A percentile compares a stretch with the other conserved stretches of the same genome.
phyloP scores from a whole-genome alignment of 2,113 vertebrate species.

The Notothenia coriiceps region DNA sequence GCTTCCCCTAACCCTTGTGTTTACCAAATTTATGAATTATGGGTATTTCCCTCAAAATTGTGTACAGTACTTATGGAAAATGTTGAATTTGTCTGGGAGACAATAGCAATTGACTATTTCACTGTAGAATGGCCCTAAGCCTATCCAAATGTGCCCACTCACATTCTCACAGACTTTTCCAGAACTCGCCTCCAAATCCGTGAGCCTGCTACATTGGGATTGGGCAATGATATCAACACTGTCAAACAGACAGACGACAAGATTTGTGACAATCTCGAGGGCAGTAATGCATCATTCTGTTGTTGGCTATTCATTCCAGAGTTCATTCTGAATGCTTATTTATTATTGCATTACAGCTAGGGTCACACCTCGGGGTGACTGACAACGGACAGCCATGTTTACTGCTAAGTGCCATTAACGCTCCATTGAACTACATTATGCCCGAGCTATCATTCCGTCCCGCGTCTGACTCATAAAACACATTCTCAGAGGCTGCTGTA shows the following conservation, averaged over 20 bases:
- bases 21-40: too few relatives aligned
- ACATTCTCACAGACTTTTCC: too few relatives aligned
- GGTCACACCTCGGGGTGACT: constrained; percentile 2
- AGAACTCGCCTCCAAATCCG: too few relatives aligned
- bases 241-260: background rate
- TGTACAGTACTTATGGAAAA: too few relatives aligned
- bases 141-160: too few relatives aligned
- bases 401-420: background rate
- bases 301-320: background rate
- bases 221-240: background rate
- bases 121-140: too few relatives aligned
- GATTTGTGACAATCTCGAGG: background rate
- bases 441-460: background rate
- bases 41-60: too few relatives aligned
- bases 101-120: too few relatives aligned
- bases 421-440: background rate
- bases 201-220: too few relatives aligned
- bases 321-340: background rate
- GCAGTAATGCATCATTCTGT: background rate
- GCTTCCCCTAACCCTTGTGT: too few relatives aligned
- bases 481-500: background rate
- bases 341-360: background rate
- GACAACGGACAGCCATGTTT: constrained; percentile 2
- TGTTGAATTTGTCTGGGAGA: too few relatives aligned
- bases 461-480: background rate